Base-by-base conservation (phyloP, 2,113 vertebrate species). In the Tauraco erythrolophus region DNA sequence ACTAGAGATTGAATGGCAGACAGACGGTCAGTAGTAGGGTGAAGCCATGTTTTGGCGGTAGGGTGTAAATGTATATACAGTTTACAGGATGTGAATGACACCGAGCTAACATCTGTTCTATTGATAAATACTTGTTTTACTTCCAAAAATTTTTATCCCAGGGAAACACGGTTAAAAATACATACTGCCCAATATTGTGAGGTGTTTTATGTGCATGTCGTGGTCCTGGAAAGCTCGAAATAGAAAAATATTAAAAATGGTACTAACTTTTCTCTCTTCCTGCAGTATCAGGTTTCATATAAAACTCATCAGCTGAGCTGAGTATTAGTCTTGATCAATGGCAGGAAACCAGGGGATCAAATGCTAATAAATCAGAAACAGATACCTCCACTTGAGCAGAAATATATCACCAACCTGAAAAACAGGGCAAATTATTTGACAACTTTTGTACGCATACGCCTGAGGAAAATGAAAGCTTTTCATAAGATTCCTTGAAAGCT, bases 351-450 rank as follows among this genome's bases (percentile, higher is more conserved):
- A 98, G 98, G 97, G 98, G 98, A 99, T 99, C 98, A 98, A 98
- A 99, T 99, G 98, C 97, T 99, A 99, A 99, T 99, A 99, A 98
- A 99, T 98, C 98, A 99, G 99, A 99, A 99, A 99, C 98, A 99
- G 99, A 99, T 98, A 99, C 97, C 96, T 96, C 96, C 93, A 96
- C 96, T 98, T 51, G 95, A 98, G 94, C 91, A 97, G 87, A 98
- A 98, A 98, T 98, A 97, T 95, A 98, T 98, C 98, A 98, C 94
- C 97, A 97, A 98, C 96, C 95, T 91, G 91, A 98, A 98, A 98
- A 98, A 97, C 28, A 83, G 39, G 96, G 97, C 97, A 98, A 98
- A 98, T 98, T 97, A 98, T 97, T 97, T 96, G 97, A 98, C 96
- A 98, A 97, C 92, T 97, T 98, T 88, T 97, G 77, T 97, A 97